Percentiles rank a stretch among this genome's conserved stretches.
These are phyloP conservation scores for Margaritifera margaritifera DNA, from an alignment of 2,888 invertebrate genomes.

Conservation along the genomic window DNA sequence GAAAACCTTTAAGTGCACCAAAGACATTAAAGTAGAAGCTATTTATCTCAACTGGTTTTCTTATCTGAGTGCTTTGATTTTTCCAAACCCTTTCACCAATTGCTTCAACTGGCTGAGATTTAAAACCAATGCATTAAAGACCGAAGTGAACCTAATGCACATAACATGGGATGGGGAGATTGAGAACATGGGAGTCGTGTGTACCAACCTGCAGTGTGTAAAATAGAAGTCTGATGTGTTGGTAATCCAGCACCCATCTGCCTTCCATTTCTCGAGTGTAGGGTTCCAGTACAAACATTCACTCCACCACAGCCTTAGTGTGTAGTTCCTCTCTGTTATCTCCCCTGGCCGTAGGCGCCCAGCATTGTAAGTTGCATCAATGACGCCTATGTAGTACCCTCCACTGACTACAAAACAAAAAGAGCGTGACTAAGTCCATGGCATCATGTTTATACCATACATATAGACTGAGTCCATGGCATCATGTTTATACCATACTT, in stretches of 20 bases:
- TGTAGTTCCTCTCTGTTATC: slow-evolving; percentile 61
- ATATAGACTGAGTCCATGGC: background rate
- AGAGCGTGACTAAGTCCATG: background rate
- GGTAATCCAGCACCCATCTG: slow-evolving; percentile 59
- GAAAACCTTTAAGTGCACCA: no score
- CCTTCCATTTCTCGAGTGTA: slow-evolving; percentile 49
- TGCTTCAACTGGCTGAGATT: no score
- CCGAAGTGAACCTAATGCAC: no score
- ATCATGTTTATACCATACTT: no score
- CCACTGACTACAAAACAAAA: slow-evolving; percentile 46
- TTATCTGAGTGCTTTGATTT: no score
- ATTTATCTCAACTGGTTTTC: no score
- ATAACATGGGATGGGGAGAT: no score
- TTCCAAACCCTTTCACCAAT: background rate
- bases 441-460: no score
- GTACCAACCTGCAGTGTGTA: slow-evolving; percentile 60
- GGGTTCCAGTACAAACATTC: slow-evolving; percentile 68
- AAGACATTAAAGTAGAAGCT: no score
- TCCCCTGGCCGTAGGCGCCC: slow-evolving; percentile 59
- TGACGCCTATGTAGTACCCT: slow-evolving; percentile 61
- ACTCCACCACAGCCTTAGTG: slow-evolving; percentile 65
- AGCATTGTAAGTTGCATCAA: slow-evolving; percentile 64
- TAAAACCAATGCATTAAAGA: no score
- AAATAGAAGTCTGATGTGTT: slow-evolving; percentile 50
- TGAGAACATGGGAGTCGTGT: no score